Base-by-base conservation (phyloP, 2,888 invertebrate species). In the Scaptomyza reducta region DNA sequence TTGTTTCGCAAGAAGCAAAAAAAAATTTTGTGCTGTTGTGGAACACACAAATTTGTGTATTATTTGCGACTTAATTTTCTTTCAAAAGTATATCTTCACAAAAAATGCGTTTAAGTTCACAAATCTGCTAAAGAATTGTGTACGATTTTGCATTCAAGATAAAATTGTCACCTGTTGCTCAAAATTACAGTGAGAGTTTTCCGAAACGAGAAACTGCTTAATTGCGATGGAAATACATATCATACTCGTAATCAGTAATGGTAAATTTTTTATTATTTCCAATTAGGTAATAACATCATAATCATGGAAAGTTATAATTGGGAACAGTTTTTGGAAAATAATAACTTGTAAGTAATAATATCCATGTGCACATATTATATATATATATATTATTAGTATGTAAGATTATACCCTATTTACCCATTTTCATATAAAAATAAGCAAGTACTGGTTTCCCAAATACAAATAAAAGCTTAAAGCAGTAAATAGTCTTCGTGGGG, bases 291-390 rank as follows among this genome's bases (percentile, higher is more conserved):
- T 2, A 38, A 7, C 25, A 10, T 4, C 14, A 35, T 45, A 18
- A 65, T 2, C 11, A 87, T 84, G 87, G 64, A 77, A 27, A 56
- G 9, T 38, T 53, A 53, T 38, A 72, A 47, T 35, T 84, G 84
- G 87, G 42, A 65, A 22, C 67, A 74, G 51, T 82, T 87, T 70
- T 68, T 87, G 70, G 85, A 81, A 57, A 87, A 87, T 57, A 84
- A 84, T 47, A 87, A 87, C 42, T 64, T 84, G 84, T 84, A 18
- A 84, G 87, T 84, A 56, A 13, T 18, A n/a, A 14, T 18, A 14
- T 18, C 1, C 7, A 7, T 22, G 31, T 22, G 7, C 35, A 35
- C 35, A 33, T n/a, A n/a, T n/a, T n/a, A n/a, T n/a, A n/a, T n/a
- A n/a, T n/a, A n/a, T n/a, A n/a, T n/a, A n/a, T n/a, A n/a, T n/a